These are phyloP conservation scores for Tretioscincus oriximinensis DNA, from an alignment of 2,113 vertebrate species.

Conservation along the genomic window DNA sequence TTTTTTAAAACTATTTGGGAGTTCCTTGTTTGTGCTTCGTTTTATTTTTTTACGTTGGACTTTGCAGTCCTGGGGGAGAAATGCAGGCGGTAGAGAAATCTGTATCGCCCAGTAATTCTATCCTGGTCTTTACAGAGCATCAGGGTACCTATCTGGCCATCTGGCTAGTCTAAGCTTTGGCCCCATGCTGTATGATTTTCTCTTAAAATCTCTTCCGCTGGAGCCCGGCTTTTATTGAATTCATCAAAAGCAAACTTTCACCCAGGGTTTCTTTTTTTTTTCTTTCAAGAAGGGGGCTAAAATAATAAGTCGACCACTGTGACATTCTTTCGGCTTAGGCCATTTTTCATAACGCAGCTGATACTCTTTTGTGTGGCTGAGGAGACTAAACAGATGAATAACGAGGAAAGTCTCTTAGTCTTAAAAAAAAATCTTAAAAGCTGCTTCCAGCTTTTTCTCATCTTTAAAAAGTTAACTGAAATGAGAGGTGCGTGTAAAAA, in stretches of 20 bases:
- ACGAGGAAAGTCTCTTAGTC: conserved; percentile 72
- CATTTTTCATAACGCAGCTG: conserved; percentile 93
- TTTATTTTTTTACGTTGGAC: too few species aligned
- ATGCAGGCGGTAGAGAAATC: conserved; percentile 3
- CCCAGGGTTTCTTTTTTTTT: conserved; percentile 73
- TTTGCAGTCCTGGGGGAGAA: neutral
- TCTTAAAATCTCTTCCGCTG: conserved; percentile 83
- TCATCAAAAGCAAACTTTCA: conserved; percentile 93
- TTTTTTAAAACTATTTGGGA: too few species aligned
- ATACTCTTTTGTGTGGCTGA: conserved; percentile 89
- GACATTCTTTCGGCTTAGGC: conserved; percentile 91
- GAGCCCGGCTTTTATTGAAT: conserved; percentile 85
- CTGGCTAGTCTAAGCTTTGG: conserved; percentile 80
- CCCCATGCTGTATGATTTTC: conserved; percentile 82
- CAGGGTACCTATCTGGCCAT: conserved; percentile 75
- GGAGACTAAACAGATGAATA: conserved; percentile 85
- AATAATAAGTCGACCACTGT: conserved; percentile 96
- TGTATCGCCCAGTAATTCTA: conserved; percentile 53
- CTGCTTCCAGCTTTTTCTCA: conserved; percentile 74
- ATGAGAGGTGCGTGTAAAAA: conserved; percentile 70
- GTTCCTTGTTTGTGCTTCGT: too few species aligned
- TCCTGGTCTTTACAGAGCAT: conserved; percentile 63
- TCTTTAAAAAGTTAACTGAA: conserved; percentile 77
- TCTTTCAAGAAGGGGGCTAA: conserved; percentile 76
- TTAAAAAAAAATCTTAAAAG: conserved; percentile 61